Base-by-base conservation (phyloP, 2,797 vertebrate species). In the Oreochromis grahami region DNA sequence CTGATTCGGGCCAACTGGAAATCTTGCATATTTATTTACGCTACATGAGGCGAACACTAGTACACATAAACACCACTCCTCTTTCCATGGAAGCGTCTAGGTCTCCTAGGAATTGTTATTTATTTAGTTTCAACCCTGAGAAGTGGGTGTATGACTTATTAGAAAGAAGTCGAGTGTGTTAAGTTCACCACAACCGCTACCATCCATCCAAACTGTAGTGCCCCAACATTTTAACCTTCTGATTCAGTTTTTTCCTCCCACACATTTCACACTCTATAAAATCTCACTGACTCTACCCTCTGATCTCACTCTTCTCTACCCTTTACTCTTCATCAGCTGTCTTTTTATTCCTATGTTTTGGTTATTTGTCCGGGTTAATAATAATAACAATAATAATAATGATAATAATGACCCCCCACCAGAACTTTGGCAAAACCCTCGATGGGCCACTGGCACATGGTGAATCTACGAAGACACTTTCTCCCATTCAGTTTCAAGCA, bases 391-490 rank as follows among this genome's bases (percentile, higher is more conserved):
- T 8, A 76, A 78, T 79, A 48, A 48, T 17, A 48, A 15, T 7
- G 7, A 7, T 34, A 19, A 63, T 36, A n/a, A 36, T 63, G 32
- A 63, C 9, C 14, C 41, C 21, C 24, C 6, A 19, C 29, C 88
- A 65, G 68, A 76, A 72, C 21, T 76, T 86, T 80, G 26, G 34
- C 77, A 72, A 87, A 26, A 32, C 43, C 84, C 79, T 52, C 6
- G 13, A 21, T 70, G 34, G 82, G 34, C 48, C 15, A n/a, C 84
- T 93, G 92, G 93, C 93, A 93, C 85, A 83, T 5, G 50, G 29
- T 85, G 38, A 87, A 87, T 81, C 70, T 55, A 87, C 45, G 84
- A 86, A n/a, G 53, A 82, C 80, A 88, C 74, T 80, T 78, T 83
- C 78, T 89, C 68, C 3, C 56, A 17, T 78, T 86, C 24, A 52